Evolutionary conservation across 2,888 invertebrate species (phyloP).

Genomic region (Actias luna): DNA sequence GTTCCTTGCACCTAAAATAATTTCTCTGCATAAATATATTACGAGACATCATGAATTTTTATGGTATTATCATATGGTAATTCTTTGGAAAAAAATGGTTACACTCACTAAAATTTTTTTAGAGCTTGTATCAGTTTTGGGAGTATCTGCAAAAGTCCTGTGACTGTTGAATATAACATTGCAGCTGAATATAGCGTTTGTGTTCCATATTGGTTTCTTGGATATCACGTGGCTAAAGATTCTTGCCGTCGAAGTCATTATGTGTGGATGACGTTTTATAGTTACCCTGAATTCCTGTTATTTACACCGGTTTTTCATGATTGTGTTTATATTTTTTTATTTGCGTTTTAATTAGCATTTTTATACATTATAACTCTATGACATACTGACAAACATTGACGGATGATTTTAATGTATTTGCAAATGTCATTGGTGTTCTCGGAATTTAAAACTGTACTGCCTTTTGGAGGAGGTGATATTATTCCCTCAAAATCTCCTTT

Average conservation of each 20-base stretch:
- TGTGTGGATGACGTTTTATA: conserved; percentile 34
- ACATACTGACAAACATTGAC: conserved; percentile 59
- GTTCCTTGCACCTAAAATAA: conserved; percentile 51
- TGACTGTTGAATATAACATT: conserved; percentile 28
- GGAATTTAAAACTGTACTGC: conserved; percentile 35
- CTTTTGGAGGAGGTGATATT: neutral
- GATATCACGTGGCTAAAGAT: conserved; percentile 41
- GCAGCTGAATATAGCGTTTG: conserved; percentile 27
- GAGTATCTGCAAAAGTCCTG: conserved; percentile 49
- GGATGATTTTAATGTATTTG: conserved; percentile 34
- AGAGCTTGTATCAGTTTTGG: conserved; percentile 44
- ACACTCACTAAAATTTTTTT: conserved; percentile 51
- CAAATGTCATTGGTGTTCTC: conserved; percentile 30
- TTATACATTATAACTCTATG: conserved; percentile 34
- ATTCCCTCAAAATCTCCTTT: neutral
- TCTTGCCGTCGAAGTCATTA: conserved; percentile 50
- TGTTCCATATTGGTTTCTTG: conserved; percentile 34
- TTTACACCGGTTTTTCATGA: conserved; percentile 45
- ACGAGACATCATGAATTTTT: neutral
- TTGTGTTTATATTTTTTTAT: conserved; percentile 35
- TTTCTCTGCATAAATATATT: neutral
- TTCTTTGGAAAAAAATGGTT: neutral
- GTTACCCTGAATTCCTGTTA: conserved; percentile 23
- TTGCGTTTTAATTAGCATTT: conserved; percentile 35
- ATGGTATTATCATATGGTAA: neutral